Base-by-base conservation (phyloP, 2,113 vertebrate genomes). In the Leuciscus idus region DNA sequence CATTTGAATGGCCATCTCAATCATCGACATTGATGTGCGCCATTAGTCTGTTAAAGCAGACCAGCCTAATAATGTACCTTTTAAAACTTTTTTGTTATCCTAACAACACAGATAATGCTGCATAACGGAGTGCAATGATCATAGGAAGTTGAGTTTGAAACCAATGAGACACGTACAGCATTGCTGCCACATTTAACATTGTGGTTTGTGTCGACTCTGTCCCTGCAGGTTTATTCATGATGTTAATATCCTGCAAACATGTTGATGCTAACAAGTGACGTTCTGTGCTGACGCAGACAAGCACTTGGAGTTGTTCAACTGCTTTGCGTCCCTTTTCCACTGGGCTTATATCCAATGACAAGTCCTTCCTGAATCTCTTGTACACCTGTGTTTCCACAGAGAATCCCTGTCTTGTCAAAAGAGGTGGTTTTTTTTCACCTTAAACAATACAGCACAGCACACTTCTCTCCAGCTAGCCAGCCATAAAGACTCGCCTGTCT, bases 321-420 rank as follows among this genome's bases (percentile, higher is more conserved):
- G 87, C 76, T 86, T 89, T 90, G 85, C 80, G 86, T 92, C 87
- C 87, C 88, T 76, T 86, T 30, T 48, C 85, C 88, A 90, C 91
- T 91, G 92, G 90, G 89, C 90, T 91, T 88, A 93, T 91, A 92
- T 92, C 89, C 90, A 89, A 86, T 94, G 92, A 93, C 92, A 86
- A 93, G 91, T 70, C 83, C 88, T 91, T 88, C 91, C 90, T 86
- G 93, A 93, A 87, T 80, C 89, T 89, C 89, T 8, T 85, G 90
- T 90, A 89, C 91, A 89, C 86, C 83, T 90, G 89, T 89, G 92
- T 93, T 92, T 92, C 86, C 86, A 86, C 88, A 89, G 90, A 89
- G 90, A 89, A 90, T 92, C 90, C 90, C 88, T 87, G 86, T 86
- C 57, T 84, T 84, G 90, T 93, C 90, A 92, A 89, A 92, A 85